Base-by-base conservation (phyloP, 2,888 invertebrate species). In the Syrphus vitripennis region DNA sequence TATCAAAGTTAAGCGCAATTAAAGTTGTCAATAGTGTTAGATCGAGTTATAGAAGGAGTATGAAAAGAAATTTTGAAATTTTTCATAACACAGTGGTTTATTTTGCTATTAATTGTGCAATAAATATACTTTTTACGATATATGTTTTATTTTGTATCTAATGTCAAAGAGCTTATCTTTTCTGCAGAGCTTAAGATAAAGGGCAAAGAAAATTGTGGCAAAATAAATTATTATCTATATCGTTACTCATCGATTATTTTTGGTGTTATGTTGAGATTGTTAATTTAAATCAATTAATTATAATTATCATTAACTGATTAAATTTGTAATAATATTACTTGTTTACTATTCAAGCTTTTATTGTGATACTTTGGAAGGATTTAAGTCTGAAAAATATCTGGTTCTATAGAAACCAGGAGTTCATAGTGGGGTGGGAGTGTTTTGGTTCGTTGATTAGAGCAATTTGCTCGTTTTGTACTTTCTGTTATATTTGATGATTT, bases 1-100 rank as follows among this genome's bases (percentile, higher is more conserved):
- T 89, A 93, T 95, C 78, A 90, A 90, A 63, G 90, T 90, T 12
- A 92, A 91, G 80, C 87, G 76, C 4, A 34, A 67, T 24, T 50
- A 26, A 67, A 24, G 26, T 1, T 50, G 24, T n/a, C 24, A 14
- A 2, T 6, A 1, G 5, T 50, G 21, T 50, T 50, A 14, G 21
- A 48, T 24, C 4, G 12, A 24, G 21, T 48, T 48, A 2, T 2
- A 24, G 21, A 48, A 19, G 3, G 3, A 19, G 4, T 4, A 9
- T 9, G 2, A 45, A 48, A 48, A 10, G n/a, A n/a, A 26, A 1
- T 6, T 50, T 1, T n/a, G 1, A 7, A 48, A 26, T 45, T 45
- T 45, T 45, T 19, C 42, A 42, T 0, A 42, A 42, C 7, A 42
- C n/a, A n/a, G 9, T 2, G 3, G 16, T n/a, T 40, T n/a, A 16